These are phyloP conservation scores for Nephrotoma flavescens DNA, from an alignment of 2,888 invertebrate species.

Conservation along the genomic window DNA sequence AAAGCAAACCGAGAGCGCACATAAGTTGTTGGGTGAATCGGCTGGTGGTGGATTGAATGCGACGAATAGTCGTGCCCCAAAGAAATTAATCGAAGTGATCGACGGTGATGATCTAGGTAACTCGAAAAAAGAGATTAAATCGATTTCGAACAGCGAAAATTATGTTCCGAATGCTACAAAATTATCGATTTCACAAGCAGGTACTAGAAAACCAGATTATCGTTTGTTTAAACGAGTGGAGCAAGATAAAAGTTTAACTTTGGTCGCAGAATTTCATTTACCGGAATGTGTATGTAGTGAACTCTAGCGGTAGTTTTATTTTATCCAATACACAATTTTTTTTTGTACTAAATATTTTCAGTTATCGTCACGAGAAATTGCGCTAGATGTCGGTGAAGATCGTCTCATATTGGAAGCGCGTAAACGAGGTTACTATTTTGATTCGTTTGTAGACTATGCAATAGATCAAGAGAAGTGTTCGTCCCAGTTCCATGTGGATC, in stretches of 20 bases:
- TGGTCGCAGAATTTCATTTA: slow-evolving; percentile 28
- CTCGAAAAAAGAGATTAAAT: slow-evolving; percentile 12
- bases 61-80: not conserved
- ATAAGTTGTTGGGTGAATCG: slow-evolving; percentile 9
- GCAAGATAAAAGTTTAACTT: slow-evolving; percentile 20
- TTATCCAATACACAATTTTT: not conserved
- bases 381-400: slow-evolving; percentile 59
- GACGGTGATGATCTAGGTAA: slow-evolving; percentile 17
- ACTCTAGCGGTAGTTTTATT: not conserved
- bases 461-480: slow-evolving; percentile 41
- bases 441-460: slow-evolving; percentile 52
- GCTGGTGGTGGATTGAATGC: not conserved
- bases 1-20: slow-evolving; percentile 15
- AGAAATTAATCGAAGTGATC: slow-evolving; percentile 46
- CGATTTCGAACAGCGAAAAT: slow-evolving; percentile 9
- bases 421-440: slow-evolving; percentile 43
- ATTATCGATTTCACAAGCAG: slow-evolving; percentile 19
- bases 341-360: slow-evolving; percentile 18
- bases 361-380: slow-evolving; percentile 45
- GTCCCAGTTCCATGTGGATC: slow-evolving; percentile 38
- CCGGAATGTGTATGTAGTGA: slow-evolving; percentile 26
- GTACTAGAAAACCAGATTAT: slow-evolving; percentile 37
- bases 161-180: slow-evolving; percentile 10
- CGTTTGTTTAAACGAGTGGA: slow-evolving; percentile 43
- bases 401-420: slow-evolving; percentile 51